A percentile compares a stretch with the other conserved stretches of the same genome.
These are phyloP conservation scores for Heliangelus exortis DNA, from an alignment of 2,797 vertebrate genomes.

Conservation along the genomic window DNA sequence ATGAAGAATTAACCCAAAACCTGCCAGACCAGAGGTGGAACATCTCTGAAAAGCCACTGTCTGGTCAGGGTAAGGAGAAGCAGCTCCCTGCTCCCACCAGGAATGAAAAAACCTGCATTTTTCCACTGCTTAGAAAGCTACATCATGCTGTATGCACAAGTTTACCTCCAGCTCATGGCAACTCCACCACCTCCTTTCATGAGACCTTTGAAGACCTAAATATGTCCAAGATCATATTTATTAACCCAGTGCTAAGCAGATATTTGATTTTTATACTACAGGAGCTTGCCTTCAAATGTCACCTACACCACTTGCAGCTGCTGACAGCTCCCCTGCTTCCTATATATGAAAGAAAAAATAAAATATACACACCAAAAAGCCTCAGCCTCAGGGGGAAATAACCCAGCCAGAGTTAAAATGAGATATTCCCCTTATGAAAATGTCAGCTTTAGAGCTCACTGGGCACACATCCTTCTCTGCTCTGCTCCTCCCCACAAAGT, in stretches of 20 bases:
- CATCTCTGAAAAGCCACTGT: background rate
- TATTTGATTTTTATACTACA: background rate
- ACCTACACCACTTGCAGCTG: background rate
- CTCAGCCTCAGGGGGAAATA: background rate
- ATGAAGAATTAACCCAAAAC: background rate
- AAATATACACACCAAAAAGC: background rate
- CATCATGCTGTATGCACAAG: background rate
- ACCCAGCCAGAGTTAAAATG: conserved; percentile 32
- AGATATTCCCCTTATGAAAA: conserved; percentile 51
- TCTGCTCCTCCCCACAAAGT: background rate
- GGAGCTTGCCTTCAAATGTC: background rate
- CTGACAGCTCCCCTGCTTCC: conserved; percentile 21
- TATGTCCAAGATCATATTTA: background rate
- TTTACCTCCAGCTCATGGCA: background rate
- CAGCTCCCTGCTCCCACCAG: background rate
- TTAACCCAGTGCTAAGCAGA: conserved; percentile 9
- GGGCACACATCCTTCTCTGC: background rate
- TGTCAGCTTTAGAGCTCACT: background rate
- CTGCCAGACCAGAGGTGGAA: background rate
- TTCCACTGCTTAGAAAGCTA: background rate
- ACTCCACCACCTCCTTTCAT: background rate
- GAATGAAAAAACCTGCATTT: background rate
- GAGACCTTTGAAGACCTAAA: background rate
- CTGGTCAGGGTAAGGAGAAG: background rate
- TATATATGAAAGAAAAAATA: background rate